Percentiles rank a stretch among this genome's conserved stretches.
phyloP scores from a whole-genome alignment of 2,797 vertebrate genomes.

The Peromyscus eremicus region DNA sequence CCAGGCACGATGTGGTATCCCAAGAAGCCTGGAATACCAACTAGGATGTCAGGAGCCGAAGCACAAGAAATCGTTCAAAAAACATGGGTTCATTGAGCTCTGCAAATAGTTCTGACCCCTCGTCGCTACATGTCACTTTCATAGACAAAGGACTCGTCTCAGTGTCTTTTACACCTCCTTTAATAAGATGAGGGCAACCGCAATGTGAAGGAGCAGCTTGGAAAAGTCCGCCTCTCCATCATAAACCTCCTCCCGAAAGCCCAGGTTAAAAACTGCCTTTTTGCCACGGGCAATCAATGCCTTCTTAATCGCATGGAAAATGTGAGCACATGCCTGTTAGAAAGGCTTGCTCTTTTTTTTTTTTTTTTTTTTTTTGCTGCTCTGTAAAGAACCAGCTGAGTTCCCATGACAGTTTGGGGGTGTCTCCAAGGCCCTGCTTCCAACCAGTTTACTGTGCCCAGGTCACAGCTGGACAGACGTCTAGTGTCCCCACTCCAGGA shows the following conservation, averaged over 20 bases:
- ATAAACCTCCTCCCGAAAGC: not conserved
- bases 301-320: slow-evolving; percentile 14
- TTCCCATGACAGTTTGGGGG: not conserved
- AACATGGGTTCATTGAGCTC: not conserved
- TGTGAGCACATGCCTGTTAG: not conserved
- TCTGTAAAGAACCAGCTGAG: slow-evolving; percentile 33
- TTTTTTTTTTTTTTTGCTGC: slow-evolving; percentile 7
- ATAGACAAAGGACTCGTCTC: not conserved
- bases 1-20: not conserved
- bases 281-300: not conserved
- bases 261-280: not conserved
- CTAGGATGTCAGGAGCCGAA: not conserved
- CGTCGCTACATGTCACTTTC: not conserved
- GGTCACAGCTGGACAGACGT: not conserved
- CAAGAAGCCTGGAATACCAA: not conserved
- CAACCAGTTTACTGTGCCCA: not conserved
- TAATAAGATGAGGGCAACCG: not conserved
- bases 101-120: not conserved
- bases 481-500: not conserved
- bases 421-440: not conserved
- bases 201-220: not conserved
- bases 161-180: not conserved
- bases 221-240: not conserved
- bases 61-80: not conserved
- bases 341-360: not conserved